Evolutionary conservation across 2,113 vertebrate genomes (phyloP), one percentile per base, ranked within the genome.

Genomic region (Oophaga pumilio): DNA sequence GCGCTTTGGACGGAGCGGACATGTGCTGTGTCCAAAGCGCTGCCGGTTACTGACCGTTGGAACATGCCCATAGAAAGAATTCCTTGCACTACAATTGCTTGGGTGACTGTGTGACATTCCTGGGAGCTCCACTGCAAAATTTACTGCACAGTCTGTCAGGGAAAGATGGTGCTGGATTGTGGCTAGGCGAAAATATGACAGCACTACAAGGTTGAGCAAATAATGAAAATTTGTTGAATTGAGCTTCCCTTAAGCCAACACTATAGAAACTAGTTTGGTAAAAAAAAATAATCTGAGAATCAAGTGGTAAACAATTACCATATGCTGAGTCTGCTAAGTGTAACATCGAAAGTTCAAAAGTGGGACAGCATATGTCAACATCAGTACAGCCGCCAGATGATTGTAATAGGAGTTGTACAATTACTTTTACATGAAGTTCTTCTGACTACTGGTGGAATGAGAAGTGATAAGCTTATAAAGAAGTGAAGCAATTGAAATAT

Each of bases 321-420:
- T 76, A n/a, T 52, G 49, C 43, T 52, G 14, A 52, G 49, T 12
- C 74, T 76, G 74, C 12, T 76, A 52, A 22, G 43, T 76, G n/a
- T 52, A 76, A 52, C n/a, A 50, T 76, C 9, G 6, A 76, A 76
- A 76, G 74, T 76, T 76, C 74, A 76, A n/a, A 73, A 22, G 49
- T 52, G 74, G 49, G 74, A 76, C 74, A 76, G 17, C 43, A 76
- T 50, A 20, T 22, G 20, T 13, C 74, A 52, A 0, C 52, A 43
- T 52, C 20, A 76, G 0, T n/a, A 9, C 43, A n/a, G 49, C 74
- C 18, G 22, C 49, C 20, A 76, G 74, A 49, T 17, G 33, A 73
- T 15, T 33, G 15, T 15, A 69, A 17, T 28, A 26, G 26, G 15
- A 69, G 14, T 15, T 69, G 5, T 15, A 68, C 66, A 24, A 28